Base-by-base conservation (phyloP, 30 jellyfish, hydroid and myxozoan genomes). In the Turritopsis dohrnii region DNA sequence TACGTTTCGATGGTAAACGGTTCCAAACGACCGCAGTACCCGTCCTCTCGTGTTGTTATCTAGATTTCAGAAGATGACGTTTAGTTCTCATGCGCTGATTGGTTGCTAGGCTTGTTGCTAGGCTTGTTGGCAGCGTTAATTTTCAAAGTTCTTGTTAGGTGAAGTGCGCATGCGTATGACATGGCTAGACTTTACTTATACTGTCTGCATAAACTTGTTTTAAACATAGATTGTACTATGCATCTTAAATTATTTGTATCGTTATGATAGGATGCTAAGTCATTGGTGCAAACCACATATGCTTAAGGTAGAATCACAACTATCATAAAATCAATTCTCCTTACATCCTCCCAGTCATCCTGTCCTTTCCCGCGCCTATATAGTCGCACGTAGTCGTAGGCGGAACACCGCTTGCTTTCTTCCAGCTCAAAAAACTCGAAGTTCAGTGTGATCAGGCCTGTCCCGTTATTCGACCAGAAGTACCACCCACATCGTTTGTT, bases 391-490 rank as follows among this genome's bases (percentile, higher is more conserved):
- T 82, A 66, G 52, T 82, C 89, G 72, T 82, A 82, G n/a, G 23
- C 18, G 7, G 26, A 13, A 54, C 89, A 82, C 1, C n/a, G 28
- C 53, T 82, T 82, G 24, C 86, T 82, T 9, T 71, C 29, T 29
- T 82, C 89, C 28, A 82, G 41, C 16, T 82, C 89, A 21, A 82
- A 26, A 18, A 8, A 71, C 7, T 82, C 89, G 52, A 82, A 66
- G 18, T 17, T n/a, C 8, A 82, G 21, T 82, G 52, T 26, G 19
- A 82, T 21, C 8, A 66, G 18, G 21, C 89, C 86, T 26, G 89
- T 82, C 18, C 89, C 89, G 41, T 82, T 82, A 18, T 21, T 23
- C 27, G 74, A 29, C 53, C 25, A 27, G 53, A 82, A 16, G 24
- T 20, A 31, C 41, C 75, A 65, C 29, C 71, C 71, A 69, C 89